Percentiles rank a stretch among this genome's conserved stretches.
Evolutionary conservation across 2,888 invertebrate genomes (phyloP).

Genomic region (Sarcophaga rosellei): DNA sequence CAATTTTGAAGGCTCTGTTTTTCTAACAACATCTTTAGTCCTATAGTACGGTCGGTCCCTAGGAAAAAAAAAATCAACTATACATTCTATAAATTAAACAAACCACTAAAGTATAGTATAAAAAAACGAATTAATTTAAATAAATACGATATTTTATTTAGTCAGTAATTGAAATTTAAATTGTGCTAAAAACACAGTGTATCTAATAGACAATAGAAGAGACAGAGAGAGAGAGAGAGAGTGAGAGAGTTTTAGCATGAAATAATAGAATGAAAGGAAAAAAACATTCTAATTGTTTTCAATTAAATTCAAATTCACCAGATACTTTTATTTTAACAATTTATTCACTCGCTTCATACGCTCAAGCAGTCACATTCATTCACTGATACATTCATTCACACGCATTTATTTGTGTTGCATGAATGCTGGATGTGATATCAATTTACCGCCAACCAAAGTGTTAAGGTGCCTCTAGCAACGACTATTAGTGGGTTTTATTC

Average conservation of each 20-base stretch:
- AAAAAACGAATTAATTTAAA: conserved; percentile 15
- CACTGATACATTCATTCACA: too few relatives aligned
- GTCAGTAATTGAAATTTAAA: neutral
- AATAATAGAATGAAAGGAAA: neutral
- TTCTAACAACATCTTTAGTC: too few relatives aligned
- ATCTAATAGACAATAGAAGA: conserved; percentile 25
- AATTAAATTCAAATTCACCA: conserved; percentile 18
- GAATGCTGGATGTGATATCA: conserved; percentile 1
- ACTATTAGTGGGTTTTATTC: neutral
- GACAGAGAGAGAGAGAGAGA: neutral
- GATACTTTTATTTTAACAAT: neutral
- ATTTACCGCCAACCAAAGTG: neutral
- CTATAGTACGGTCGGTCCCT: too few relatives aligned
- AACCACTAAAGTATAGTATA: neutral
- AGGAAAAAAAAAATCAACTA: too few relatives aligned
- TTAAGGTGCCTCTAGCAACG: neutral
- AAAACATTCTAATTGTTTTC: conserved; percentile 41
- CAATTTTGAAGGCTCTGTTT: too few relatives aligned
- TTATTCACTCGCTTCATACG: too few relatives aligned
- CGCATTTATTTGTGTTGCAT: conserved; percentile 13
- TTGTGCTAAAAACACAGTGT: neutral
- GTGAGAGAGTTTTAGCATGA: neutral
- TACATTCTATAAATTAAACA: too few relatives aligned
- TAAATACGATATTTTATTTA: conserved; percentile 25
- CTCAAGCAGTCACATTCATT: too few relatives aligned